Evolutionary conservation across 2,888 invertebrate genomes (phyloP).

Genomic region (Neocrepidodera transversa): DNA sequence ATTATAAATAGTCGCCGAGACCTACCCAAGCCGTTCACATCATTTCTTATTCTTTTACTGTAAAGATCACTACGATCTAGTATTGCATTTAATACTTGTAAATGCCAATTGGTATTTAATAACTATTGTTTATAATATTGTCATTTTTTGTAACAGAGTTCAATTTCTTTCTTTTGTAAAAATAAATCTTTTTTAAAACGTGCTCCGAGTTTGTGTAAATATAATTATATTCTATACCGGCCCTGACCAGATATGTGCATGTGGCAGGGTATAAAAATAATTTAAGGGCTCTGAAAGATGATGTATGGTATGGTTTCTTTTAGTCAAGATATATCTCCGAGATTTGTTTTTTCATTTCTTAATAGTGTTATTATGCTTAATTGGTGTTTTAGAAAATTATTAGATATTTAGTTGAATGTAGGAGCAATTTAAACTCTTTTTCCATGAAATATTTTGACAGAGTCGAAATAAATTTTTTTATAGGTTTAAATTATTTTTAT

Average conservation of each 20-base stretch:
- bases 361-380: constrained; percentile 35
- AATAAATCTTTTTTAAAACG: no score
- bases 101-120: no score
- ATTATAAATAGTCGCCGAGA: no score
- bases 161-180: no score
- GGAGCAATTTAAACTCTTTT: constrained; percentile 7
- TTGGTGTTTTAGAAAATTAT: constrained; percentile 19
- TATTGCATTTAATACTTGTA: no score
- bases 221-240: background rate
- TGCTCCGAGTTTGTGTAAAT: no score
- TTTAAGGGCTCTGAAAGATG: constrained; percentile 31
- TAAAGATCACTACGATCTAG: no score
- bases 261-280: constrained; percentile 23
- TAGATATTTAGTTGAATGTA: constrained; percentile 3
- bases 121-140: no score
- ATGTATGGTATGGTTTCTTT: constrained; percentile 28
- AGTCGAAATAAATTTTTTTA: background rate
- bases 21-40: no score
- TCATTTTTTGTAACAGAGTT: no score
- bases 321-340: constrained; percentile 27
- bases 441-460: constrained; percentile 13
- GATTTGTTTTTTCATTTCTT: constrained; percentile 26
- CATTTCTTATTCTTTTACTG: no score
- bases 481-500: no score
- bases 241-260: background rate